Evolutionary conservation across 2,113 vertebrate genomes (phyloP).

Genomic region (Myotis davidii): DNA sequence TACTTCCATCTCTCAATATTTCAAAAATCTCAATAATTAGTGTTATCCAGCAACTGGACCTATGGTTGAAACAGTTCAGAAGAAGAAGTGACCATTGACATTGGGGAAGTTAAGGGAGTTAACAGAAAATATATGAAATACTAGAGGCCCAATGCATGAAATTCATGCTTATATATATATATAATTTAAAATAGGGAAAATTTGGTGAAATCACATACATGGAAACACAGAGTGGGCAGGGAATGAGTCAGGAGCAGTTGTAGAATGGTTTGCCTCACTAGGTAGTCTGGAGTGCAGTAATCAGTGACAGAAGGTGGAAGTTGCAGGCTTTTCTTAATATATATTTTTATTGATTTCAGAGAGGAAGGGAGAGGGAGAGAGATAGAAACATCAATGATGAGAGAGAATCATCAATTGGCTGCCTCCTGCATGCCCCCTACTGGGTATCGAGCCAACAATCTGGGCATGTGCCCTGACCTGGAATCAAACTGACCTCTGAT

Average conservation of each 20-base stretch:
- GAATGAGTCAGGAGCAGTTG: accelerated
- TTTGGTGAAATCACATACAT: not conserved
- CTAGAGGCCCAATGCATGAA: not conserved
- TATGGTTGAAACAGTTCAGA: not conserved
- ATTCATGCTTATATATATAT: too few relatives aligned
- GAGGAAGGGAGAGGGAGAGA: too few relatives aligned
- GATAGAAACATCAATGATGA: too few relatives aligned
- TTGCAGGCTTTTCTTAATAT: too few relatives aligned
- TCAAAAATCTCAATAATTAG: not conserved
- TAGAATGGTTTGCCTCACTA: not conserved
- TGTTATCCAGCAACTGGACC: not conserved
- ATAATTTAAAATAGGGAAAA: not conserved
- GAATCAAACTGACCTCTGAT: too few relatives aligned
- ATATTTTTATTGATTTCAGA: too few relatives aligned
- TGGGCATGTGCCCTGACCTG: too few relatives aligned
- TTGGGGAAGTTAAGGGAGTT: not conserved
- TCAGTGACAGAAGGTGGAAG: not conserved
- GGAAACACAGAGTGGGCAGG: not conserved
- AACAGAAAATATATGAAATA: not conserved
- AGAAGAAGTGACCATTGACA: not conserved
- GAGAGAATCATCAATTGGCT: too few relatives aligned
- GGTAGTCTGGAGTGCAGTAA: not conserved
- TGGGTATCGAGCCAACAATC: too few relatives aligned
- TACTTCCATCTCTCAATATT: not conserved
- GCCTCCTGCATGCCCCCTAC: too few relatives aligned